Base-by-base conservation (phyloP, 2,113 vertebrate species). In the Choloepus hoffmanni region DNA sequence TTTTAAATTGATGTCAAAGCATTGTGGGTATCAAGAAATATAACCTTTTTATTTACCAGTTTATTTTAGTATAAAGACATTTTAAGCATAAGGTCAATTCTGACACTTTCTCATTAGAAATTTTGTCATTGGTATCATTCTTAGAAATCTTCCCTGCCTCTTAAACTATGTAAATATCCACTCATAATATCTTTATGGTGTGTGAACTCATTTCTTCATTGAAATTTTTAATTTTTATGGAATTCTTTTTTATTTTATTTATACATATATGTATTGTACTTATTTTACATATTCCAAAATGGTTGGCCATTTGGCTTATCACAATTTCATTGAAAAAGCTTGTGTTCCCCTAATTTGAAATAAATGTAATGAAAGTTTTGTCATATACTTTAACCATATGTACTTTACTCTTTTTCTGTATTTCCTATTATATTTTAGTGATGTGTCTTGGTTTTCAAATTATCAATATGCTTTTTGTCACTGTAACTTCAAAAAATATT, bases 181-280 rank as follows among this genome's bases (percentile, higher is more conserved):
- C 1, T 63, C 5, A 94, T 68, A 50, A 70, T 63, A 77, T 91
- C 40, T 87, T 91, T 30, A 87, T 68, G 78, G 83, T 26, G 67
- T 63, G 33, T 84, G 50, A 36, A 10, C 33, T 87, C 1, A 55
- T 65, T 72, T 83, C 9, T 88, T 33, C 23, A 78, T 23, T 53
- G 16, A 93, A 45, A 55, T 70, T n/a, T 84, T 55, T 55, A 83
- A 70, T n/a, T 92, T 94, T 91, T 63, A 70, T 55, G 24, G 4
- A 87, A 84, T 88, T 55, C 2, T 63, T 4, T 77, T 86, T 76
- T 36, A 58, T 48, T 72, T 43, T 11, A 84, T 60, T 43, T 81
- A 26, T 83, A 63, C n/a, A 40, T 82, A 5, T 63, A 16, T 28
- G 30, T 60, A 36, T 23, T 93, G 23, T 30, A 40, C 63, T 58